Evolutionary conservation across 2,888 invertebrate genomes (phyloP).

Genomic region (Erannis defoliaria): DNA sequence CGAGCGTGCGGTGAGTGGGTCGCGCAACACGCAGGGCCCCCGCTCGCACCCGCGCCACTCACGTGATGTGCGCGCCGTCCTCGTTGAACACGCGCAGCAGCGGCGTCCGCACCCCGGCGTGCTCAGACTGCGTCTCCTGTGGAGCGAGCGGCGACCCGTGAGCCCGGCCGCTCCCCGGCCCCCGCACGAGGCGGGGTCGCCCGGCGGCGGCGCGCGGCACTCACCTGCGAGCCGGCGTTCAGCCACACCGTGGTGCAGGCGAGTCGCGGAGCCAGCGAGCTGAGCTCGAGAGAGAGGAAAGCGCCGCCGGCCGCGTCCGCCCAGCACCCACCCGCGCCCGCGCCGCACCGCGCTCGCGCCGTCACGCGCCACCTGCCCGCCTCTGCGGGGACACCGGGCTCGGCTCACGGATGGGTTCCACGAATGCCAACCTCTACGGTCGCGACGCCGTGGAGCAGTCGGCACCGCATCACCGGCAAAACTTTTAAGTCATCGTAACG

Average conservation of each 20-base stretch:
- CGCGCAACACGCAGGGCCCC: not conserved
- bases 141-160: not conserved
- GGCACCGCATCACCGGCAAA: not conserved
- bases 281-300: slow-evolving; percentile 66
- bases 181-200: not conserved
- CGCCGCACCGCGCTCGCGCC: slow-evolving; percentile 61
- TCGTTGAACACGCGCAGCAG: slow-evolving; percentile 72
- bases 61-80: slow-evolving; percentile 65
- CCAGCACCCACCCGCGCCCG: slow-evolving; percentile 63
- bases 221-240: slow-evolving; percentile 70
- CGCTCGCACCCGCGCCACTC: slow-evolving; percentile 42
- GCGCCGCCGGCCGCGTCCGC: slow-evolving; percentile 53
- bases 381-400: slow-evolving; percentile 38
- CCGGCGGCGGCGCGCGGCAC: not conserved
- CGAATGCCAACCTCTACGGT: not conserved
- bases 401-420: not conserved
- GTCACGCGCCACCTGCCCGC: slow-evolving; percentile 47
- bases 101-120: slow-evolving; percentile 66
- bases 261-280: slow-evolving; percentile 57
- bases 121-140: slow-evolving; percentile 72
- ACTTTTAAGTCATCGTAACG: too few relatives aligned
- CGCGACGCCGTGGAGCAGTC: not conserved
- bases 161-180: not conserved
- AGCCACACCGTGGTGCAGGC: slow-evolving; percentile 70
- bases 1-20: not conserved